A percentile compares a stretch with the other conserved stretches of the same genome.
These are phyloP conservation scores for Plumapathes pennacea DNA, from an alignment of 92 coral and sea anemone genomes.

Conservation along the genomic window DNA sequence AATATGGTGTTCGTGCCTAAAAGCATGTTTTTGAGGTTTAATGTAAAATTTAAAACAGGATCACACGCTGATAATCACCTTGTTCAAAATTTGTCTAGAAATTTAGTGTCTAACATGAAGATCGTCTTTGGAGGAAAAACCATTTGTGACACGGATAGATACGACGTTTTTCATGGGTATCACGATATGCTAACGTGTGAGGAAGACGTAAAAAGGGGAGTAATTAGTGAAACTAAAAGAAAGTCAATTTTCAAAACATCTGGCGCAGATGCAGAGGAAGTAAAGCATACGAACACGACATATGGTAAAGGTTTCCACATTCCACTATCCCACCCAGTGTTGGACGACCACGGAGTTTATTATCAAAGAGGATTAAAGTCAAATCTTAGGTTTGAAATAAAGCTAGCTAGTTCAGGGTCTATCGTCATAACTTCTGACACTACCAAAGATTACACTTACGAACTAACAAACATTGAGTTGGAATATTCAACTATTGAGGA, in stretches of 20 bases:
- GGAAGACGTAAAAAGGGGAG: too few relatives aligned
- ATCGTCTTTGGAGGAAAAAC: conserved; percentile 1
- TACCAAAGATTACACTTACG: not conserved
- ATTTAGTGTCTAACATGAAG: not conserved
- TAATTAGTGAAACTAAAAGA: too few relatives aligned
- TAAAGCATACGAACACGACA: not conserved
- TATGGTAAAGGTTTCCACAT: not conserved
- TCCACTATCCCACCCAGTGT: not conserved
- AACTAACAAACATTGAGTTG: not conserved
- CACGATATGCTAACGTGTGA: too few relatives aligned
- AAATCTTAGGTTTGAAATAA: not conserved
- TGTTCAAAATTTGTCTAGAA: not conserved
- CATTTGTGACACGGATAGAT: not conserved
- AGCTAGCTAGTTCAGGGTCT: not conserved
- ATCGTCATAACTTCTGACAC: not conserved
- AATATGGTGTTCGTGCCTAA: conserved; percentile 1
- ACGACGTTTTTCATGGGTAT: too few relatives aligned
- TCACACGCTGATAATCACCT: not conserved
- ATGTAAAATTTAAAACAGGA: too few relatives aligned
- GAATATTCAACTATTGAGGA: not conserved
- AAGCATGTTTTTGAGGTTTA: not conserved
- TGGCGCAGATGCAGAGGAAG: not conserved
- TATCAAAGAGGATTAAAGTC: not conserved
- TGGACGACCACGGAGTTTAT: not conserved
- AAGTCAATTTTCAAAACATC: too few relatives aligned